phyloP scores from a whole-genome alignment of 2,888 invertebrate genomes.

The Drosophila algonquin region DNA sequence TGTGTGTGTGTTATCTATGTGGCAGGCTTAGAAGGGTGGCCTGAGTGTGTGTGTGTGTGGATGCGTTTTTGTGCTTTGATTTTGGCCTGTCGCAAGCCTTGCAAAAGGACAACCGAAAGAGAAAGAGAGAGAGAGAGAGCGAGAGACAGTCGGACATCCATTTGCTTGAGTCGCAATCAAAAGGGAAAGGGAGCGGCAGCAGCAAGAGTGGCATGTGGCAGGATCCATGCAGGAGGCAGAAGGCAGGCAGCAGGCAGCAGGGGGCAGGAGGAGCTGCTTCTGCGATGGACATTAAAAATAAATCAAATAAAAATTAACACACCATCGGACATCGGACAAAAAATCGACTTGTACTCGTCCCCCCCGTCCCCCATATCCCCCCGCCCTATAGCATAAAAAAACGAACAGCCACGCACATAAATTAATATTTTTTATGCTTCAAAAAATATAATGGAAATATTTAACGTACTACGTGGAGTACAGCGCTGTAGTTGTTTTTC shows the following conservation, averaged over 20 bases:
- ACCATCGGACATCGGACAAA: conserved; percentile 18
- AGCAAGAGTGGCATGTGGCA: neutral
- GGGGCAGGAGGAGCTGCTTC: conserved; percentile 23
- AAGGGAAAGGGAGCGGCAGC: neutral
- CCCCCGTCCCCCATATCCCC: no score
- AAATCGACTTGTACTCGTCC: neutral
- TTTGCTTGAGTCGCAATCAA: conserved; percentile 44
- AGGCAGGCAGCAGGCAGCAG: neutral
- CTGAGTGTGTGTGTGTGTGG: conserved; percentile 19
- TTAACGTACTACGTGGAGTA: conserved; percentile 3
- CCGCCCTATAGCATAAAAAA: neutral
- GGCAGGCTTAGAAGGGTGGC: conserved; percentile 13
- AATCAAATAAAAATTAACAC: conserved; percentile 71
- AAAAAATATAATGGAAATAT: conserved; percentile 35
- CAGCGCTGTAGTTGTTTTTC: conserved; percentile 7
- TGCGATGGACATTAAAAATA: conserved; percentile 73
- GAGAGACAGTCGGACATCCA: conserved; percentile 31
- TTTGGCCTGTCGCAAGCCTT: conserved; percentile 69
- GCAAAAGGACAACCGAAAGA: conserved; percentile 67
- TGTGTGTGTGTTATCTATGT: neutral
- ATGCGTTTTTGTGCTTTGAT: conserved; percentile 76
- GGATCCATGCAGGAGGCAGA: no score
- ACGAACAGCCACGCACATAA: conserved; percentile 53
- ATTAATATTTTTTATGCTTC: conserved; percentile 59
- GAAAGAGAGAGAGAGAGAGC: neutral